These are phyloP conservation scores for Harlomillsia oculata DNA, from an alignment of 1,140 invertebrate species.

Conservation along the genomic window DNA sequence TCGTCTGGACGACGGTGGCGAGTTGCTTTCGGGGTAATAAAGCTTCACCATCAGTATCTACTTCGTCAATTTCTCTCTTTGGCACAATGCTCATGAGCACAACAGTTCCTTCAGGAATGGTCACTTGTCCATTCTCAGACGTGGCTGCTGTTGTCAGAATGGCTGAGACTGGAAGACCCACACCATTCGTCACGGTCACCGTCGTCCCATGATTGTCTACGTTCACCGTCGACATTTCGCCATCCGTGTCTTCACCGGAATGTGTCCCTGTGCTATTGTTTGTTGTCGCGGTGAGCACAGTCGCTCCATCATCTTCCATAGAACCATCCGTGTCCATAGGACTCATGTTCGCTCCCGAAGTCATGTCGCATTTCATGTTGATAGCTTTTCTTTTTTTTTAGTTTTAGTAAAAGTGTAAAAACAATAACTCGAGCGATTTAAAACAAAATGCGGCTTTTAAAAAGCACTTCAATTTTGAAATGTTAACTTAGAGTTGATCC, in stretches of 20 bases:
- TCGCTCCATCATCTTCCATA: constrained; percentile 4
- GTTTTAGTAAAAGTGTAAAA: too few relatives aligned
- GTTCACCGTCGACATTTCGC: constrained; percentile 7
- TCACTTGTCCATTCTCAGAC: constrained; percentile 21
- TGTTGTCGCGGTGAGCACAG: too few relatives aligned
- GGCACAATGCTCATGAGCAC: constrained; percentile 35
- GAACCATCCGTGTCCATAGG: constrained; percentile 14
- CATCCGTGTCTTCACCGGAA: constrained; percentile 20
- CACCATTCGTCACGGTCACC: constrained; percentile 22
- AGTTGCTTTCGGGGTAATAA: constrained; percentile 44
- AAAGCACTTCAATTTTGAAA: too few relatives aligned
- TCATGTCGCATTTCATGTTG: constrained; percentile 33
- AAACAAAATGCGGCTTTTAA: too few relatives aligned
- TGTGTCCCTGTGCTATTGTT: too few relatives aligned
- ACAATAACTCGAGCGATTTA: too few relatives aligned
- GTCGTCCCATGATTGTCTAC: constrained; percentile 18
- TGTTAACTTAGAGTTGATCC: too few relatives aligned
- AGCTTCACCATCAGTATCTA: constrained; percentile 42
- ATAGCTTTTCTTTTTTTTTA: too few relatives aligned
- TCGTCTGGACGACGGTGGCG: constrained; percentile 49
- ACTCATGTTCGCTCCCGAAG: constrained; percentile 25
- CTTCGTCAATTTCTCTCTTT: constrained; percentile 29
- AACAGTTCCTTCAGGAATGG: constrained; percentile 32
- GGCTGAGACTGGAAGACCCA: constrained; percentile 14
- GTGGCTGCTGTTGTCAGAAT: constrained; percentile 22